Conservation (phyloP, 2,113 vertebrate genomes). For the Nyctibius bracteatus region DNA sequence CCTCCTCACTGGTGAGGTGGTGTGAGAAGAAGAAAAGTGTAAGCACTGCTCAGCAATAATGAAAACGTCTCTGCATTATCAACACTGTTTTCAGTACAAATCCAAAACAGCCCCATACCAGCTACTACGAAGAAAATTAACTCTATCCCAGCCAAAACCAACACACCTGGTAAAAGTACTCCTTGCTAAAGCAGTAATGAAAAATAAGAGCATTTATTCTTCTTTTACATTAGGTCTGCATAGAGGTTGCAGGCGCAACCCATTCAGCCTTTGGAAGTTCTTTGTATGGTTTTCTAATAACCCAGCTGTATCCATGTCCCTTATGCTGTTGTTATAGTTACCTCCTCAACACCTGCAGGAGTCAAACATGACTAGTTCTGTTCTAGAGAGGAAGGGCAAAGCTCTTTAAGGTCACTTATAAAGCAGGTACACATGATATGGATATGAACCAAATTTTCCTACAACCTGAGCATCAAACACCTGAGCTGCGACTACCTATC, state of each 20-base stretch:
- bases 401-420: background rate
- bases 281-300: background rate
- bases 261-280: background rate
- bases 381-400: background rate
- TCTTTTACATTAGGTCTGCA: background rate
- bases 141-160: too few relatives aligned
- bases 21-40: too few relatives aligned
- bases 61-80: too few relatives aligned
- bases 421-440: background rate
- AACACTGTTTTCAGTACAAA: too few relatives aligned
- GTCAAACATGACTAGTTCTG: background rate
- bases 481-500: background rate
- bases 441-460: background rate
- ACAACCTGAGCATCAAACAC: background rate
- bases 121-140: too few relatives aligned
- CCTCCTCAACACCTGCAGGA: background rate
- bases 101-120: too few relatives aligned
- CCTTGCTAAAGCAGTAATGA: background rate
- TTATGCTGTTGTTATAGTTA: background rate
- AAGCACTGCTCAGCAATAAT: too few relatives aligned
- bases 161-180: conserved; percentile 14
- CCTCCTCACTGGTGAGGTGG: too few relatives aligned
- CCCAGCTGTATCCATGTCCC: background rate
- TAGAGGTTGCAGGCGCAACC: background rate
- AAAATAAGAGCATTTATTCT: background rate